These are phyloP conservation scores for Paraplagusia blochii DNA, from an alignment of 2,113 vertebrate species.

Conservation along the genomic window DNA sequence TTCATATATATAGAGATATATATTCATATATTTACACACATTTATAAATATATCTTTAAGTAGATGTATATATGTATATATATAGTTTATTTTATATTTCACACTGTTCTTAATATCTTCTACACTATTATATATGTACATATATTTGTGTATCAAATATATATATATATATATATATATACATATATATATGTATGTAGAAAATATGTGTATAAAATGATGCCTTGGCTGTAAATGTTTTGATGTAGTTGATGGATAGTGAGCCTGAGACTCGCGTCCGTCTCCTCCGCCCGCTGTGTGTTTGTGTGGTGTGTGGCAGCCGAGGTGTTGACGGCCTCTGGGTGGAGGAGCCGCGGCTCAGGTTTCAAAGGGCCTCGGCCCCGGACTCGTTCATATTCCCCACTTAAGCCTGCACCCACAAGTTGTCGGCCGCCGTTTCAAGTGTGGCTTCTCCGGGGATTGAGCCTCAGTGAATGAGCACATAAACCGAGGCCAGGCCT, in stretches of 20 bases:
- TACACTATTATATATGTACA: too few relatives aligned
- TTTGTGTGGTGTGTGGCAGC: constrained; percentile 7
- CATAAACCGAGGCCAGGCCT: constrained; percentile 45
- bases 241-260: background rate
- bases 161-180: too few relatives aligned
- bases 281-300: constrained; percentile 22
- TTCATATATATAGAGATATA: too few relatives aligned
- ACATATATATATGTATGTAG: too few relatives aligned
- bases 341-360: constrained; percentile 45
- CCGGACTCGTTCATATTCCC: constrained; percentile 64
- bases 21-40: too few relatives aligned
- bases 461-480: constrained; percentile 33
- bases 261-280: constrained; percentile 21
- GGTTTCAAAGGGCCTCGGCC: constrained; percentile 66
- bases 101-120: too few relatives aligned
- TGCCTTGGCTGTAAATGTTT: background rate
- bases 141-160: too few relatives aligned
- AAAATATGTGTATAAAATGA: too few relatives aligned
- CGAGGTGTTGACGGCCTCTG: constrained; percentile 25
- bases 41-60: too few relatives aligned
- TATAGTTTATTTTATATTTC: too few relatives aligned
- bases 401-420: constrained; percentile 50
- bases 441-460: constrained; percentile 47
- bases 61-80: too few relatives aligned
- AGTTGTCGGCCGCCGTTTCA: constrained; percentile 52